Conservation (phyloP, 2,113 vertebrate species). For the Malurus cyaneus region DNA sequence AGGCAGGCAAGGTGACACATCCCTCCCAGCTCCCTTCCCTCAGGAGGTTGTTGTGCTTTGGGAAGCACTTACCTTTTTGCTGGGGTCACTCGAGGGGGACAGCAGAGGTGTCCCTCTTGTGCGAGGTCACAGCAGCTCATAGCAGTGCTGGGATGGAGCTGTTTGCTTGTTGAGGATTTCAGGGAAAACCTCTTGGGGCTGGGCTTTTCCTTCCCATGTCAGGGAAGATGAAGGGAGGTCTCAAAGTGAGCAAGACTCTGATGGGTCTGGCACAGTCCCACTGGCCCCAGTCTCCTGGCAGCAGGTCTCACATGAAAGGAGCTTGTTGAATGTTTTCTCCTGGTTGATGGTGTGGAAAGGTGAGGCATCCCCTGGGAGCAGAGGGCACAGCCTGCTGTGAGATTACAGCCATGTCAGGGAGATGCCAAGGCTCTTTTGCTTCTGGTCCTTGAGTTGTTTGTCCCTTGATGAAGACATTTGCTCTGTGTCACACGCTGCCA, state of each 20-base stretch:
- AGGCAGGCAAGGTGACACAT: background rate
- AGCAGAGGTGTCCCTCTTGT: background rate
- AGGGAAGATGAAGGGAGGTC: background rate
- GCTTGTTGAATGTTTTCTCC: background rate
- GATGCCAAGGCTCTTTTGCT: background rate
- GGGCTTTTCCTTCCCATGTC: rapidly evolving
- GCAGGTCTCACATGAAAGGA: background rate
- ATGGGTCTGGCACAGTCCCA: background rate
- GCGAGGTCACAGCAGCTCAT: background rate
- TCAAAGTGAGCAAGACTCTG: background rate
- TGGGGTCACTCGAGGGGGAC: rapidly evolving
- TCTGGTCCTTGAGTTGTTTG: rapidly evolving
- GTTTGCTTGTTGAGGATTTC: background rate
- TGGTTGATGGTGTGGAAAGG: background rate
- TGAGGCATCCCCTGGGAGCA: rapidly evolving
- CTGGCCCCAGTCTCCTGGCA: background rate
- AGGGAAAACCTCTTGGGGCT: background rate
- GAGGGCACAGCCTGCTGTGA: background rate
- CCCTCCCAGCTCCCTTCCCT: background rate
- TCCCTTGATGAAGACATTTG: background rate
- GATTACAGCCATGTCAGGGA: background rate
- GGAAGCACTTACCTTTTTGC: background rate
- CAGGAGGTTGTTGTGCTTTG: background rate
- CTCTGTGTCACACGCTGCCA: rapidly evolving
- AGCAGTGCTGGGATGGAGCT: background rate